Percentiles rank a stretch among this genome's conserved stretches.
phyloP scores from a whole-genome alignment of 1,140 invertebrate genomes.

The Pristionchus pacificus region DNA sequence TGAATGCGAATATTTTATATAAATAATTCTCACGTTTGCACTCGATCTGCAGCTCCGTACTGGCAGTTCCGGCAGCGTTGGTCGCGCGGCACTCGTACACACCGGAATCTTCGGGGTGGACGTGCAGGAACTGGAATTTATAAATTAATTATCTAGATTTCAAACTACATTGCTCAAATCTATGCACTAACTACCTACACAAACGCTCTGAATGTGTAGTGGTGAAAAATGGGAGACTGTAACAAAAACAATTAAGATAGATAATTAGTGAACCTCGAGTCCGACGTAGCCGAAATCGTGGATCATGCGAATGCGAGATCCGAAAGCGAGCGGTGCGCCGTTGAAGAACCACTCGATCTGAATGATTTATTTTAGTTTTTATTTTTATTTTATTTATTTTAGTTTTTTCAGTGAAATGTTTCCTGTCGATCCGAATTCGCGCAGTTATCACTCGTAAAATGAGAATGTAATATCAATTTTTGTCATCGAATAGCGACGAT shows the following conservation, averaged over 20 bases:
- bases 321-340: conserved; percentile 58
- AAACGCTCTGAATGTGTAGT: too few species aligned
- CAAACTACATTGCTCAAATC: too few species aligned
- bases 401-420: too few species aligned
- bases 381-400: too few species aligned
- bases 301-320: conserved; percentile 84
- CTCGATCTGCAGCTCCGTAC: conserved; percentile 80
- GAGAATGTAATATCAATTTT: too few species aligned
- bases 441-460: too few species aligned
- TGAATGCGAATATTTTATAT: background rate
- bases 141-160: background rate
- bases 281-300: conserved; percentile 91
- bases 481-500: background rate
- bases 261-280: conserved; percentile 70
- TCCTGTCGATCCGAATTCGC: too few species aligned
- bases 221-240: too few species aligned
- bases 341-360: conserved; percentile 54
- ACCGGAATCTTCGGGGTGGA: conserved; percentile 88
- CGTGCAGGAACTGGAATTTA: conserved; percentile 47
- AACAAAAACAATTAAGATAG: too few species aligned
- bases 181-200: too few species aligned
- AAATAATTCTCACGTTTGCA: conserved; percentile 38
- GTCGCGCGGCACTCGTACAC: conserved; percentile 85
- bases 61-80: conserved; percentile 86
- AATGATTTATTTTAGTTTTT: conserved; percentile 34